Conservation (phyloP, 2,888 invertebrate genomes). For the Acrobeloides nanus region DNA sequence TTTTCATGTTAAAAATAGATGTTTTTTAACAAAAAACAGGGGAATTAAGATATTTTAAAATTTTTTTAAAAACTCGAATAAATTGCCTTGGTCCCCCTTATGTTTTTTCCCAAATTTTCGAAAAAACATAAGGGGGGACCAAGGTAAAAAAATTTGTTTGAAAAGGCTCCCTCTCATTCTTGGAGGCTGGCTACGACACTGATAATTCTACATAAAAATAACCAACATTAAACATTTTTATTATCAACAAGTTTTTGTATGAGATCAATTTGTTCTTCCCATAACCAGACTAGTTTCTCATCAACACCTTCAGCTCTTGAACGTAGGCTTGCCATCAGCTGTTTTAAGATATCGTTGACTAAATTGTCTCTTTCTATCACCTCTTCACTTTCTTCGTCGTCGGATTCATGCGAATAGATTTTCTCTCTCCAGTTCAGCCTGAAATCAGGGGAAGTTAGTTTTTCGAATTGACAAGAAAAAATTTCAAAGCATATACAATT, state of each 20-base stretch:
- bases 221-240: too few relatives aligned
- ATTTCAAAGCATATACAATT: conserved; percentile 19
- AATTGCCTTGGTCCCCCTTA: too few relatives aligned
- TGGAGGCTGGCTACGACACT: too few relatives aligned
- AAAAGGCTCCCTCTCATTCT: too few relatives aligned
- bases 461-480: not conserved
- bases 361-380: not conserved
- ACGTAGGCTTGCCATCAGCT: not conserved
- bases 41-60: too few relatives aligned
- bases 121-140: too few relatives aligned
- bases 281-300: not conserved
- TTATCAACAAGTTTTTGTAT: not conserved
- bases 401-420: not conserved
- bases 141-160: too few relatives aligned
- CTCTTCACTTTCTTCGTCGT: not conserved
- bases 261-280: conserved; percentile 1
- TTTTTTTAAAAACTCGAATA: too few relatives aligned
- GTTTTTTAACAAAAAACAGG: too few relatives aligned
- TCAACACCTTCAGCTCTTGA: not conserved
- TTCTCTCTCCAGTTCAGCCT: not conserved
- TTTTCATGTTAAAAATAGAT: too few relatives aligned
- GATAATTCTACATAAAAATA: too few relatives aligned
- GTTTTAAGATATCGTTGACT: not conserved
- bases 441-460: not conserved
- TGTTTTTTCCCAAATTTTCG: too few relatives aligned